These are phyloP conservation scores for Falco novaeseelandiae DNA, from an alignment of 2,797 vertebrate genomes.

Conservation along the genomic window DNA sequence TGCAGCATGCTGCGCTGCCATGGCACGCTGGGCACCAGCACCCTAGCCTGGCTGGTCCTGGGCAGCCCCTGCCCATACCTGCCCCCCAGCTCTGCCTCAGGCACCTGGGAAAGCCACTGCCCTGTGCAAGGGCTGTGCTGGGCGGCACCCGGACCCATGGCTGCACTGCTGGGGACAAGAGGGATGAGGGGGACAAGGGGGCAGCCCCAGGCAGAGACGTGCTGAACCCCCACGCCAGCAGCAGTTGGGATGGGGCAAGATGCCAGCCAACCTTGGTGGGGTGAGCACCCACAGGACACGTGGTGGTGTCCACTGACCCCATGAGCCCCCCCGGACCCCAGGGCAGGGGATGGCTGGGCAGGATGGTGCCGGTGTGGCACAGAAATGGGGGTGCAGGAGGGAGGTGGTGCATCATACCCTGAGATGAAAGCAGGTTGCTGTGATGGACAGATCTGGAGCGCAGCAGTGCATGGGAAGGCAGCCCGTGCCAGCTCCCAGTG, in stretches of 20 bases:
- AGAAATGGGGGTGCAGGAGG: not conserved
- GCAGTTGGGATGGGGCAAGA: not conserved
- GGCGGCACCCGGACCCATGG: not conserved
- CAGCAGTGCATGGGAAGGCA: not conserved
- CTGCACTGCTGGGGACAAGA: fast-evolving
- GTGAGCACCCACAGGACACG: fast-evolving
- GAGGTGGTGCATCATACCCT: not conserved
- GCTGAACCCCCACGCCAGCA: fast-evolving
- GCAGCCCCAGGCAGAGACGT: no score
- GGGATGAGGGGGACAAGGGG: no score
- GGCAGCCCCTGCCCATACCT: not conserved
- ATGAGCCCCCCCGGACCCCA: fast-evolving
- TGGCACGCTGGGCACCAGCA: fast-evolving
- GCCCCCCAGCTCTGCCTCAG: not conserved
- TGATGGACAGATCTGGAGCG: conserved; percentile 37
- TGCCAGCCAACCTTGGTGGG: fast-evolving
- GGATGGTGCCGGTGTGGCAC: fast-evolving
- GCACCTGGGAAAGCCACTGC: not conserved
- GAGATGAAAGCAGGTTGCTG: not conserved
- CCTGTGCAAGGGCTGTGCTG: fast-evolving
- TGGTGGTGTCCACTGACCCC: no score
- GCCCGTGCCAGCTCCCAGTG: not conserved
- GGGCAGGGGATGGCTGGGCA: not conserved
- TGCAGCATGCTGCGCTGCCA: fast-evolving
- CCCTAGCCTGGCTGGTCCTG: fast-evolving